A percentile compares a stretch with the other conserved stretches of the same genome.
Conservation (phyloP, 2,113 vertebrate genomes). For the Origma solitaria region DNA sequence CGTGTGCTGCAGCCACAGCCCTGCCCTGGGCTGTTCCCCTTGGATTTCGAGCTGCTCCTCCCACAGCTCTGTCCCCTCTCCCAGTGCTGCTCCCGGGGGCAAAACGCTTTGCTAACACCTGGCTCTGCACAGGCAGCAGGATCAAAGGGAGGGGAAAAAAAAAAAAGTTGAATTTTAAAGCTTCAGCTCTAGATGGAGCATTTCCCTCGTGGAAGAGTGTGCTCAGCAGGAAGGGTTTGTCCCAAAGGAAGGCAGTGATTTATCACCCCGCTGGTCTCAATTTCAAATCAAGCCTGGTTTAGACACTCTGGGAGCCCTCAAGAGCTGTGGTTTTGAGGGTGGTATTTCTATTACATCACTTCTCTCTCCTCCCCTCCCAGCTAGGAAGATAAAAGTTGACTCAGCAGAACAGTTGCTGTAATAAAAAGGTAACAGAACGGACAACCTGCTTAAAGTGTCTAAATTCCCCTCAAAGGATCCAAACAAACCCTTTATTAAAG, state of each 20-base stretch:
- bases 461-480: not conserved
- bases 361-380: not conserved
- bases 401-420: not conserved
- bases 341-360: not conserved
- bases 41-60: not conserved
- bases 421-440: not conserved
- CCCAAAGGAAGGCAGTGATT: not conserved
- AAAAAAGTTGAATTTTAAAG: not conserved
- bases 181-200: not conserved
- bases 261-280: not conserved
- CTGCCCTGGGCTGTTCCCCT: not conserved
- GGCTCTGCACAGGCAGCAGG: not conserved
- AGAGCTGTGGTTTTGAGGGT: not conserved
- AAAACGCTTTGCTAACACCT: not conserved
- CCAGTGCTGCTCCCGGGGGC: not conserved
- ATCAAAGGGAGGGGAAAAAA: not conserved
- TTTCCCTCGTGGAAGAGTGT: not conserved
- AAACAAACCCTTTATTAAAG: not conserved
- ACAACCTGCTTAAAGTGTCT: not conserved
- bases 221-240: not conserved
- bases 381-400: accelerated
- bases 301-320: not conserved
- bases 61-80: not conserved
- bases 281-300: not conserved
- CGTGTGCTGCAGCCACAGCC: not conserved